phyloP scores from a whole-genome alignment of 2,888 invertebrate genomes.

The Limnephilus rhombicus region DNA sequence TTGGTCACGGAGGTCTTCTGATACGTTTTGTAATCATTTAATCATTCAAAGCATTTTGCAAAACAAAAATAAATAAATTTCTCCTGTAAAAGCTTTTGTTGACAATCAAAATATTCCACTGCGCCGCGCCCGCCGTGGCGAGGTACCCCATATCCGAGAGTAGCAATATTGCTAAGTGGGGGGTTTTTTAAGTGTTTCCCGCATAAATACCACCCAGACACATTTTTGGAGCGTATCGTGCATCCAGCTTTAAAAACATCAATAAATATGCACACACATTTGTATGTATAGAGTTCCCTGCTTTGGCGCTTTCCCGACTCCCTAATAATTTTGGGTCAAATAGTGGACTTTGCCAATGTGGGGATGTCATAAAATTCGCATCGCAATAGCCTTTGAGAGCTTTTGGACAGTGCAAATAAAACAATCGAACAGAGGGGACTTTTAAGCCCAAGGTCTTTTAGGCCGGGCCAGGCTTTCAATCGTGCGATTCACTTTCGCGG shows the following conservation, averaged over 20 bases:
- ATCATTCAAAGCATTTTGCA: not conserved
- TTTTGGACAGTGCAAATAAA: conserved; percentile 55
- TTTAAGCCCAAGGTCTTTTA: conserved; percentile 28
- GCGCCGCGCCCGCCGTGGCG: not conserved
- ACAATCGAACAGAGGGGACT: conserved; percentile 44
- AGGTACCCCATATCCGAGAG: not conserved
- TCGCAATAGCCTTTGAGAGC: conserved; percentile 49
- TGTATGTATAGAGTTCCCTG: not conserved
- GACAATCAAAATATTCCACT: not conserved
- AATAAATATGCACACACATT: conserved; percentile 21
- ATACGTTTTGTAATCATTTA: not conserved
- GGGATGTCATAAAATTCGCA: conserved; percentile 33
- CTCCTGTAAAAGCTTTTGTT: not conserved
- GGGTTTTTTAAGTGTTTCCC: not conserved
- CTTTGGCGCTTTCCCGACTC: conserved; percentile 9
- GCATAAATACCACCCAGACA: conserved; percentile 6
- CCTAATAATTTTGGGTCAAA: conserved; percentile 41
- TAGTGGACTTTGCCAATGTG: conserved; percentile 29
- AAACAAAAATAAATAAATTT: not conserved
- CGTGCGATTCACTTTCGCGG: not conserved
- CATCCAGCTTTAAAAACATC: conserved; percentile 5
- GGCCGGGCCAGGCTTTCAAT: conserved; percentile 1
- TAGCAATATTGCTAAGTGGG: not conserved
- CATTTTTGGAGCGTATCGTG: conserved; percentile 11
- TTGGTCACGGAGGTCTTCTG: not conserved